Percentiles rank a stretch among this genome's conserved stretches.
Conservation (phyloP, 2,797 vertebrate genomes). For the Eupleurogrammus muticus region DNA sequence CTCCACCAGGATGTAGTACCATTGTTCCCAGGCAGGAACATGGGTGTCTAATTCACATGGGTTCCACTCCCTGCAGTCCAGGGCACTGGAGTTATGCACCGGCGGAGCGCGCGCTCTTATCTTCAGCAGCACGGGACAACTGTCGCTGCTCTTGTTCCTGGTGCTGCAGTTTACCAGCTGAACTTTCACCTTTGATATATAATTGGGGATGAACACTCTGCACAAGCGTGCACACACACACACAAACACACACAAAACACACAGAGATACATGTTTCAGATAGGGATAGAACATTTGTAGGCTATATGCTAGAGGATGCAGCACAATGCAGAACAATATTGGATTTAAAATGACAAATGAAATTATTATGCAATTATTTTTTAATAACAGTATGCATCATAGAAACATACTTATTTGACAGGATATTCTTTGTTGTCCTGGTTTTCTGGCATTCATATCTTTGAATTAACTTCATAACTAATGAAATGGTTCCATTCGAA, state of each 20-base stretch:
- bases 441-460: neutral
- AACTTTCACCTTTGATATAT: constrained; percentile 91
- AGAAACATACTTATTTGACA: neutral
- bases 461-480: neutral
- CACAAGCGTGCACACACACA: constrained; percentile 25
- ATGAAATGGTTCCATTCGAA: neutral
- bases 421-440: neutral
- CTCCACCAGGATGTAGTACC: constrained; percentile 98
- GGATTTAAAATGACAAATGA: neutral
- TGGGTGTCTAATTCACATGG: constrained; percentile 89
- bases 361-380: neutral
- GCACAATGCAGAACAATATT: neutral
- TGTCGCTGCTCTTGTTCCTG: constrained; percentile 82
- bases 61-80: constrained; percentile 88
- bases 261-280: constrained; percentile 23
- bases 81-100: constrained; percentile 93
- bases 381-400: neutral
- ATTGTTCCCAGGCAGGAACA: constrained; percentile 94
- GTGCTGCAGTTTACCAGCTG: constrained; percentile 91
- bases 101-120: constrained; percentile 94
- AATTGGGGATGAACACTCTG: constrained; percentile 98
- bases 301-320: neutral
- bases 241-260: too few species aligned
- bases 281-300: constrained; percentile 2
- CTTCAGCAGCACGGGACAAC: constrained; percentile 92